phyloP scores from a whole-genome alignment of 2,113 vertebrate genomes.

The Centropus unirufus region DNA sequence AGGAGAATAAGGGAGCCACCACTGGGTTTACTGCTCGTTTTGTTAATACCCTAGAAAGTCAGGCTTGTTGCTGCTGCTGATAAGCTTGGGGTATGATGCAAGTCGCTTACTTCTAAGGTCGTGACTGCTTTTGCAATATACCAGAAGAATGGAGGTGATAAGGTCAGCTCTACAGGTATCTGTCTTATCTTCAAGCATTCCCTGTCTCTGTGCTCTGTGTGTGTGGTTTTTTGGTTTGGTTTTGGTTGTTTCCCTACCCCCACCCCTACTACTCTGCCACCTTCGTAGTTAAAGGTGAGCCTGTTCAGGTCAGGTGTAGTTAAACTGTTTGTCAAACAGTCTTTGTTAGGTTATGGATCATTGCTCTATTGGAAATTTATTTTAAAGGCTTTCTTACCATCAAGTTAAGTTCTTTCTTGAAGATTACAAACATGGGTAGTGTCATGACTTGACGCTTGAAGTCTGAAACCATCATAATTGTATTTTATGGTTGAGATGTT shows the following conservation, averaged over 20 bases:
- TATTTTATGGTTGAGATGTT: background rate
- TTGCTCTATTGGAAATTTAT: background rate
- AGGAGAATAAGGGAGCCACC: background rate
- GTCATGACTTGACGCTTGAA: background rate
- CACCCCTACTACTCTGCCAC: background rate
- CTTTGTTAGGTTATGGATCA: conserved; percentile 12
- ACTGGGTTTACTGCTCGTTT: background rate
- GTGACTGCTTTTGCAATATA: background rate
- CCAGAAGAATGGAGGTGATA: background rate
- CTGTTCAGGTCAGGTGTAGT: background rate
- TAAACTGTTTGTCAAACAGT: background rate
- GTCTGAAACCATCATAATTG: background rate
- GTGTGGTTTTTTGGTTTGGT: background rate
- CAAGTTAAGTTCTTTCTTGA: background rate
- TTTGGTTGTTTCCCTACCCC: background rate
- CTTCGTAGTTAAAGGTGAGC: background rate
- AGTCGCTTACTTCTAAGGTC: background rate
- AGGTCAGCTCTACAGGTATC: background rate
- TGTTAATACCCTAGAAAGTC: background rate
- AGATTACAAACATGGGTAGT: background rate
- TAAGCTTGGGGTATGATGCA: background rate
- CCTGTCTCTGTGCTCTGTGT: background rate
- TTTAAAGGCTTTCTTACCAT: background rate
- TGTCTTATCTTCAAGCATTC: background rate
- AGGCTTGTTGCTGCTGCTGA: background rate